Evolutionary conservation across 1,140 invertebrate species (phyloP).

Genomic region (Meloidogyne floridensis): DNA sequence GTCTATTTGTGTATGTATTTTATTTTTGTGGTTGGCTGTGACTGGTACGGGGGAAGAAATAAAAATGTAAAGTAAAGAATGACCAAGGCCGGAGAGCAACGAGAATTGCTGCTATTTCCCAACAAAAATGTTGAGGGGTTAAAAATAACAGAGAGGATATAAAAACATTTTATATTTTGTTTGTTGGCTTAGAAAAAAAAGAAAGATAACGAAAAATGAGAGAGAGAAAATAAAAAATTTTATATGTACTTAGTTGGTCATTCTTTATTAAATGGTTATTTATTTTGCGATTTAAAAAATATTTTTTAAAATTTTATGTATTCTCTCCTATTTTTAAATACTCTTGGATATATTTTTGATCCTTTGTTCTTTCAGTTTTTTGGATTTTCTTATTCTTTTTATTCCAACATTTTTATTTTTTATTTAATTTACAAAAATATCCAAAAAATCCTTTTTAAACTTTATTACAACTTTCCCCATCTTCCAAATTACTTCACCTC

Average conservation of each 20-base stretch:
- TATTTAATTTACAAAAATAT: too few relatives aligned
- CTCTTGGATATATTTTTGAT: too few relatives aligned
- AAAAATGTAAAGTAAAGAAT: not conserved
- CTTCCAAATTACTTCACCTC: too few relatives aligned
- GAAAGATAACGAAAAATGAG: too few relatives aligned
- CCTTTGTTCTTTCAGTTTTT: too few relatives aligned
- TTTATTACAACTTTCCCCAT: too few relatives aligned
- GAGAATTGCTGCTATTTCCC: not conserved
- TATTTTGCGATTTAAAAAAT: not conserved
- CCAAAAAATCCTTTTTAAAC: too few relatives aligned
- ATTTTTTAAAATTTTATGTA: not conserved
- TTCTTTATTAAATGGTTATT: not conserved
- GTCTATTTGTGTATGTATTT: not conserved
- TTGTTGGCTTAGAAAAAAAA: not conserved
- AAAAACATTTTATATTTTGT: not conserved
- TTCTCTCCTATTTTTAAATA: too few relatives aligned
- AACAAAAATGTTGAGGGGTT: not conserved
- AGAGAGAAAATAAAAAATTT: too few relatives aligned
- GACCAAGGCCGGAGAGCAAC: slow-evolving; percentile 4
- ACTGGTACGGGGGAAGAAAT: slow-evolving; percentile 2
- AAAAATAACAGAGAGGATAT: not conserved
- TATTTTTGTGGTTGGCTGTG: not conserved
- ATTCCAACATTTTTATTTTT: too few relatives aligned
- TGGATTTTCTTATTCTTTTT: too few relatives aligned
- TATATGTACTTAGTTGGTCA: not conserved